A percentile compares a stretch with the other conserved stretches of the same genome.
Conservation (phyloP, 2,888 invertebrate genomes). For the Synergus itoensis region DNA sequence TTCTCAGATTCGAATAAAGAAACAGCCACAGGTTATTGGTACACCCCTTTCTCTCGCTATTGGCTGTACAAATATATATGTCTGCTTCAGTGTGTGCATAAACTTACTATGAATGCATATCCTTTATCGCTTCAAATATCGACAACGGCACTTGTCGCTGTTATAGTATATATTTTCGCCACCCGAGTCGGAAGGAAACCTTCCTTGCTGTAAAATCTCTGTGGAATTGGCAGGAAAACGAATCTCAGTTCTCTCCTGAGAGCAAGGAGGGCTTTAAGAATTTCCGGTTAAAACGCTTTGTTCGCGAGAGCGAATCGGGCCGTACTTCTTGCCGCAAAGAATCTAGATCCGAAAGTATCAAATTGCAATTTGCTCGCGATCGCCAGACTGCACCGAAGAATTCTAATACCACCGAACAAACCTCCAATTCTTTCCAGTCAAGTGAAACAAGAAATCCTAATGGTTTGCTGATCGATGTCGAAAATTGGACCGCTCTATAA, state of each 20-base stretch:
- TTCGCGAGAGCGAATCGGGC: constrained; percentile 19
- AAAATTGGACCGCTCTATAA: background rate
- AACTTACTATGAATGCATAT: background rate
- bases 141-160: constrained; percentile 16
- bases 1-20: background rate
- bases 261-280: constrained; percentile 8
- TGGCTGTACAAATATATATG: background rate
- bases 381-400: constrained; percentile 7
- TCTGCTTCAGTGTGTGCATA: background rate
- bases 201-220: constrained; percentile 3
- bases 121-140: background rate
- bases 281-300: constrained; percentile 26
- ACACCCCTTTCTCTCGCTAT: background rate
- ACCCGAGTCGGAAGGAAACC: background rate
- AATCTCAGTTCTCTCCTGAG: background rate
- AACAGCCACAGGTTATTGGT: background rate
- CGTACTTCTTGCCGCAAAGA: constrained; percentile 23
- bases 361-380: constrained; percentile 22
- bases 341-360: constrained; percentile 11
- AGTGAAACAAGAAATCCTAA: constrained; percentile 1
- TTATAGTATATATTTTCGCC: constrained; percentile 18
- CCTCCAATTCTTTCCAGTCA: background rate
- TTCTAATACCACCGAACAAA: background rate
- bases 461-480: background rate
- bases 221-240: background rate